phyloP scores from a whole-genome alignment of 1,140 invertebrate genomes.

The Papilio polyxenes region DNA sequence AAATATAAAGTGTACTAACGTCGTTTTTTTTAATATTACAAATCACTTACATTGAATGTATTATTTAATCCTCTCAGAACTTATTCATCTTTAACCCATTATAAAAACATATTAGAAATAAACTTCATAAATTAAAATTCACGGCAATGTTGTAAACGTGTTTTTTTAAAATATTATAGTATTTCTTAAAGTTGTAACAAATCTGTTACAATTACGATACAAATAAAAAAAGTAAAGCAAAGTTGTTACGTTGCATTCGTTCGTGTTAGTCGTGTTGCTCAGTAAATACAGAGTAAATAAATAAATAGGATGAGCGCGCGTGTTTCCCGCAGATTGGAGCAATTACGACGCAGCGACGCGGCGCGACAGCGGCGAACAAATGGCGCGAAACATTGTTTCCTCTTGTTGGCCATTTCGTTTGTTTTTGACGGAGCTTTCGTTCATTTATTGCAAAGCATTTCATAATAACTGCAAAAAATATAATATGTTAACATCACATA shows the following conservation, averaged over 20 bases:
- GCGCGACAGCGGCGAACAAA: constrained; percentile 13
- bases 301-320: constrained; percentile 68
- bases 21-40: too few species aligned
- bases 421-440: constrained; percentile 40
- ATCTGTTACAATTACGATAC: neutral
- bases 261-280: constrained; percentile 55
- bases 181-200: neutral
- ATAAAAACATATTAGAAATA: neutral
- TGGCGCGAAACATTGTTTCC: constrained; percentile 48
- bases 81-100: too few species aligned
- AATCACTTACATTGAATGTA: too few species aligned
- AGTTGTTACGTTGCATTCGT: constrained; percentile 41
- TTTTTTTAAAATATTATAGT: too few species aligned
- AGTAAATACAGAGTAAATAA: constrained; percentile 78
- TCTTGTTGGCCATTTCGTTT: constrained; percentile 48
- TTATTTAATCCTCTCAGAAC: too few species aligned
- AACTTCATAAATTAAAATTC: neutral
- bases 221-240: constrained; percentile 39
- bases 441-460: neutral
- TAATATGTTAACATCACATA: neutral
- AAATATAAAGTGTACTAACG: too few species aligned
- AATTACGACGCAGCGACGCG: constrained; percentile 59
- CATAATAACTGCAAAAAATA: neutral
- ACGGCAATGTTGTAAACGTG: too few species aligned
- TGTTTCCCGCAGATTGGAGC: constrained; percentile 70